Conservation (phyloP, 2,113 vertebrate species). For the Pavo muticus region DNA sequence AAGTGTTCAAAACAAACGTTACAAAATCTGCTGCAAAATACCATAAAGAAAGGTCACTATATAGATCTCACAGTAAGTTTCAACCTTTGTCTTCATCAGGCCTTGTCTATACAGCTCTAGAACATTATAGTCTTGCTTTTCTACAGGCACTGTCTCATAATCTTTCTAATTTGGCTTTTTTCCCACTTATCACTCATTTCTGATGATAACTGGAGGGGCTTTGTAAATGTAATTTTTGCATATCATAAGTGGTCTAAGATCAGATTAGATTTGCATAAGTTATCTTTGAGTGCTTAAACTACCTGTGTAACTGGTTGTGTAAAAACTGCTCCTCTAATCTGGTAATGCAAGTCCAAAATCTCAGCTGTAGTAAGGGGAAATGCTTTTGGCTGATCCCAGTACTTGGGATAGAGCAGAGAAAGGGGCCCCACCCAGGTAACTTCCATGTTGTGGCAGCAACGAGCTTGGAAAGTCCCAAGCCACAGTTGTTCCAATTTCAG, state of each 20-base stretch:
- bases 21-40: neutral
- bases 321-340: neutral
- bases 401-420: neutral
- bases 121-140: neutral
- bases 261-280: neutral
- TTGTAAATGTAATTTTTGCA: neutral
- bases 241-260: neutral
- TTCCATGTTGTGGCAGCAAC: neutral
- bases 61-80: neutral
- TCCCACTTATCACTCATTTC: neutral
- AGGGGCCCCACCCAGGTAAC: neutral
- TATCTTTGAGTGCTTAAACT: neutral
- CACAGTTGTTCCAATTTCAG: neutral
- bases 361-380: neutral
- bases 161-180: constrained; percentile 13
- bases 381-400: neutral
- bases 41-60: neutral
- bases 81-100: neutral
- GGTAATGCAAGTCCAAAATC: neutral
- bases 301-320: constrained; percentile 28
- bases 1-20: neutral
- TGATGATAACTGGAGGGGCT: neutral
- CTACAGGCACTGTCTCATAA: neutral
- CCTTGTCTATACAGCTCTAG: neutral
- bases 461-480: constrained; percentile 8